Evolutionary conservation across 1,140 invertebrate genomes (phyloP).

Genomic region (Caligus rogercresseyi): DNA sequence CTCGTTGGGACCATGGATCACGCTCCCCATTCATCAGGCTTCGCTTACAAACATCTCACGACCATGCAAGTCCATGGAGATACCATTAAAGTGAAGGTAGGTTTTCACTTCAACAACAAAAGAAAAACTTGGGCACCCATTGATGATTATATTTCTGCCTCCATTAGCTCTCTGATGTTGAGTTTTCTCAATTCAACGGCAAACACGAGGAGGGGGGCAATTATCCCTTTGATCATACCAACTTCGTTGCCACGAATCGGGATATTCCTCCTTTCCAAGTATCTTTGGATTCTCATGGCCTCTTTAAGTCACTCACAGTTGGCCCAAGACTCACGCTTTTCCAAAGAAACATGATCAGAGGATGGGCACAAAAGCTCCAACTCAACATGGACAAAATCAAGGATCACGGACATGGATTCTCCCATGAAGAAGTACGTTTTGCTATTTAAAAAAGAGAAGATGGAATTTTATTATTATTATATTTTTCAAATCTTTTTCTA

Average conservation of each 20-base stretch:
- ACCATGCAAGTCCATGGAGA: conserved; percentile 14
- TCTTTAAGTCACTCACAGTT: background rate
- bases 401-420: background rate
- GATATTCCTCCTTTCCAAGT: background rate
- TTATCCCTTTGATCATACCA: background rate
- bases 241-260: background rate
- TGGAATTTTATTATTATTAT: too few relatives aligned
- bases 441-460: too few relatives aligned
- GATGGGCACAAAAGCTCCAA: conserved; percentile 9
- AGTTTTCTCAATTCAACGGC: background rate
- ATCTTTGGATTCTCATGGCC: background rate
- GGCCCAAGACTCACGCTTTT: background rate
- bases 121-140: too few relatives aligned
- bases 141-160: background rate
- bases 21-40: conserved; percentile 1
- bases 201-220: background rate
- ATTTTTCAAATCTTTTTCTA: too few relatives aligned
- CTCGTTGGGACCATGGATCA: conserved; percentile 16
- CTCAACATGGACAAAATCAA: conserved; percentile 6
- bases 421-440: background rate
- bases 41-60: background rate
- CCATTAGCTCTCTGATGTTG: background rate
- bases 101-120: too few relatives aligned
- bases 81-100: conserved; percentile 5
- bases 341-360: conserved; percentile 7